phyloP scores from a whole-genome alignment of 2,888 invertebrate genomes.

The Scelioninae gen. 1 region DNA sequence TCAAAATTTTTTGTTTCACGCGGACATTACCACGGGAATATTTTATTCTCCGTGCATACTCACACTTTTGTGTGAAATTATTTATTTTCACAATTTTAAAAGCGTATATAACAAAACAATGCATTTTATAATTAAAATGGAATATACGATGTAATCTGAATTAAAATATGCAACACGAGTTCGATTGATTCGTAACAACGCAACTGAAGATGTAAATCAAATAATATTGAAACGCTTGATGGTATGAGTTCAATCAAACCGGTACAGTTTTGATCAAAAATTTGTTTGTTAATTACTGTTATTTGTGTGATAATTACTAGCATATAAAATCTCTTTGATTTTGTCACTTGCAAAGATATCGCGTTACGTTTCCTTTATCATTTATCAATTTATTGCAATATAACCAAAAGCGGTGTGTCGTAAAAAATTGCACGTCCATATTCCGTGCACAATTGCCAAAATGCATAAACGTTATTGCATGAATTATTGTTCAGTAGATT shows the following conservation, averaged over 20 bases:
- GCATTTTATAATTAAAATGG: conserved; percentile 29
- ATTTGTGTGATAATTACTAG: conserved; percentile 25
- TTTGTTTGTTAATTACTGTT: conserved; percentile 6
- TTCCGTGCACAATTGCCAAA: conserved; percentile 37
- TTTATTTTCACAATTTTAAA: conserved; percentile 46
- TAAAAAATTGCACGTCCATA: conserved; percentile 11
- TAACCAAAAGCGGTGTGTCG: conserved; percentile 17
- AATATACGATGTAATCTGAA: conserved; percentile 10
- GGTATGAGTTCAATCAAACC: conserved; percentile 13
- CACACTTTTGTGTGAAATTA: conserved; percentile 17
- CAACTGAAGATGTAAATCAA: conserved; percentile 6
- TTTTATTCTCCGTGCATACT: conserved; percentile 21
- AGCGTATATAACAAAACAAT: conserved; percentile 8
- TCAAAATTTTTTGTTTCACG: conserved; percentile 27
- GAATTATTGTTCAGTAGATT: conserved; percentile 52
- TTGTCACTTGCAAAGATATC: conserved; percentile 16
- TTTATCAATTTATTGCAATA: conserved; percentile 5
- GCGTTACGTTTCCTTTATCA: conserved; percentile 17
- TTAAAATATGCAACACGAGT: conserved; percentile 14
- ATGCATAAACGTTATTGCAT: conserved; percentile 52
- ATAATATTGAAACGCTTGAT: background rate
- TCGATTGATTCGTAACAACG: conserved; percentile 17
- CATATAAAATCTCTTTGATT: conserved; percentile 15
- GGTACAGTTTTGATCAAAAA: conserved; percentile 4
- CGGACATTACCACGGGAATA: conserved; percentile 6